Percentiles rank a stretch among this genome's conserved stretches.
phyloP scores from a whole-genome alignment of 2,113 vertebrate genomes.

The Natator depressus region DNA sequence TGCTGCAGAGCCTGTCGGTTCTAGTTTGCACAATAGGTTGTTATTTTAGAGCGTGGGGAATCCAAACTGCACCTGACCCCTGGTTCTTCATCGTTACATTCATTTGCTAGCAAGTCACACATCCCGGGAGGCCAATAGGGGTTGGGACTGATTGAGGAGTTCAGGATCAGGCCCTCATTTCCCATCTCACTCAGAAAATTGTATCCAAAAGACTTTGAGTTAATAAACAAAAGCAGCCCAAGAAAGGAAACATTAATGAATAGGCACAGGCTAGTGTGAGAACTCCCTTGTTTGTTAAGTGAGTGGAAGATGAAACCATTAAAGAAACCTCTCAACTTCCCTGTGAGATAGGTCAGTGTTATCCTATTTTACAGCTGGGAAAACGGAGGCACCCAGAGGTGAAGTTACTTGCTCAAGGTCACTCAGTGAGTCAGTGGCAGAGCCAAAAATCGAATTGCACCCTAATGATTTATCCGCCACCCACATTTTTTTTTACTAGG shows the following conservation, averaged over 20 bases:
- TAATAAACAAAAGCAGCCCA: accelerated
- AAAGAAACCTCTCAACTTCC: not conserved
- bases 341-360: accelerated
- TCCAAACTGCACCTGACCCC: accelerated
- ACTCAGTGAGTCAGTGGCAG: not conserved
- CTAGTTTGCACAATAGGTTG: conserved; percentile 9
- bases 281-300: accelerated
- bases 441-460: not conserved
- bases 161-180: accelerated
- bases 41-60: conserved; percentile 51
- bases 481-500: not conserved
- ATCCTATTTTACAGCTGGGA: not conserved
- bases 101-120: no score
- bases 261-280: accelerated
- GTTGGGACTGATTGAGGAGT: accelerated
- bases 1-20: not conserved
- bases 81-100: not conserved
- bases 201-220: accelerated
- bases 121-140: accelerated
- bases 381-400: not conserved
- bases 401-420: not conserved
- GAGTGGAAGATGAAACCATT: not conserved
- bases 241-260: not conserved
- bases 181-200: accelerated
- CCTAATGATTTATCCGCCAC: not conserved